Percentiles rank a stretch among this genome's conserved stretches.
Conservation (phyloP, 1,140 invertebrate genomes). For the Laodelphax striatellus region DNA sequence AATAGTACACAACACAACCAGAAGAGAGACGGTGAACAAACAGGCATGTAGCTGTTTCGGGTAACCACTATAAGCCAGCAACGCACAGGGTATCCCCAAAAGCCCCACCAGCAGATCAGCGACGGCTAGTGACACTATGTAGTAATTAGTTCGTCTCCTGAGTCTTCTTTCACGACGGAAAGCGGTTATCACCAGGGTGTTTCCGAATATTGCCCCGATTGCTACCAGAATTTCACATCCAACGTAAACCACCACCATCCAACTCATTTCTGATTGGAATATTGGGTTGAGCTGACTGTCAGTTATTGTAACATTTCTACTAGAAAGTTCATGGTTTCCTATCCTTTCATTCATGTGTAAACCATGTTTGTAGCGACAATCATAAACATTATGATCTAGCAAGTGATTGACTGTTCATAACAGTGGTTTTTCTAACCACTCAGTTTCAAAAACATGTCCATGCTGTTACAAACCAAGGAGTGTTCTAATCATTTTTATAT, state of each 20-base stretch:
- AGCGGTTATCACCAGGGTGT: constrained; percentile 72
- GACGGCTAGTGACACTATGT: constrained; percentile 76
- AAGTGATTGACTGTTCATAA: too few relatives aligned
- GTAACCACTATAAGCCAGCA: constrained; percentile 60
- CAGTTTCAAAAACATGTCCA: too few relatives aligned
- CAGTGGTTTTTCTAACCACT: too few relatives aligned
- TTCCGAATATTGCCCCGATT: constrained; percentile 66
- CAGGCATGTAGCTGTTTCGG: constrained; percentile 69
- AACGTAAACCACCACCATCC: constrained; percentile 53
- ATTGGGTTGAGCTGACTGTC: too few relatives aligned
- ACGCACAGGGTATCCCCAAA: constrained; percentile 74
- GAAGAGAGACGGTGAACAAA: constrained; percentile 72
- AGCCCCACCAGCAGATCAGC: constrained; percentile 73
- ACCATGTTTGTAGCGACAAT: too few relatives aligned
- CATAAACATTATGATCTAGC: too few relatives aligned
- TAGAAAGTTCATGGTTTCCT: too few relatives aligned
- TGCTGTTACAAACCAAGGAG: too few relatives aligned
- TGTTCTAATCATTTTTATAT: too few relatives aligned
- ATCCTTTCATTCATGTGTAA: too few relatives aligned
- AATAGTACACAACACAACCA: constrained; percentile 80
- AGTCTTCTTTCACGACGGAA: constrained; percentile 64
- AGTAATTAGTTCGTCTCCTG: constrained; percentile 76
- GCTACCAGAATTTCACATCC: constrained; percentile 69
- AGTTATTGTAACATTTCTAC: too few relatives aligned
- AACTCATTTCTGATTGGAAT: background rate